Base-by-base conservation (phyloP, 1,140 invertebrate species). In the Trissolcus basalis region DNA sequence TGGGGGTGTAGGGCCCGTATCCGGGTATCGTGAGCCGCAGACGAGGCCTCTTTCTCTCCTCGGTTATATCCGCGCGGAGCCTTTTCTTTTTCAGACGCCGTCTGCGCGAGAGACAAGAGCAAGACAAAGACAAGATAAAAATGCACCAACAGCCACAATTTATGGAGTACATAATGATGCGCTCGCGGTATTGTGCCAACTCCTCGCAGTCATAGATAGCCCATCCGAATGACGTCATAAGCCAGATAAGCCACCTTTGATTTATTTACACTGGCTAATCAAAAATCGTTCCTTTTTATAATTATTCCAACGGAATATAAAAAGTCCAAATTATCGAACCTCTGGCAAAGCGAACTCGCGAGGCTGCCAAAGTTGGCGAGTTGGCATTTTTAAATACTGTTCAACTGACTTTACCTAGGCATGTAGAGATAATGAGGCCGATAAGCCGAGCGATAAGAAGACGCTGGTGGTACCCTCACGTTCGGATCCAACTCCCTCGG, bases 81-180 rank as follows among this genome's bases (percentile, higher is more conserved):
- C 47, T 74, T 67, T 68, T 72, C 71, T 71, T 79, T 63, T 64
- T 83, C 35, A 49, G 71, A 60, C 50, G 48, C 54, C 50, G 67
- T 72, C 58, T 61, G 41, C 51, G 41, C 60, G 68, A 27, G 53
- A 69, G 56, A 77, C 70, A 71, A 79, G 65, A 65, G 77, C 50
- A 55, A 68, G 71, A 79, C 64, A 70, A 75, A 76, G 69, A 81
- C 71, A 65, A 44, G 43, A 13, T 44, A 41, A 63, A 63, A 63
- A 63, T 50, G 16, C 32, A 47, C 11, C 36, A 43, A 8, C 36
- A 39, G 9, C 36, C 49, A 67, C 61, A 78, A 85, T 83, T 85
- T 85, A 86, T 84, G 83, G 81, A 82, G 81, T 82, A 85, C 82
- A 80, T 82, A 84, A 85, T 85, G 83, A 85, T 78, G 79, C 79